Conservation (phyloP, 2,113 vertebrate species). For the Grammomys dolichurus region DNA sequence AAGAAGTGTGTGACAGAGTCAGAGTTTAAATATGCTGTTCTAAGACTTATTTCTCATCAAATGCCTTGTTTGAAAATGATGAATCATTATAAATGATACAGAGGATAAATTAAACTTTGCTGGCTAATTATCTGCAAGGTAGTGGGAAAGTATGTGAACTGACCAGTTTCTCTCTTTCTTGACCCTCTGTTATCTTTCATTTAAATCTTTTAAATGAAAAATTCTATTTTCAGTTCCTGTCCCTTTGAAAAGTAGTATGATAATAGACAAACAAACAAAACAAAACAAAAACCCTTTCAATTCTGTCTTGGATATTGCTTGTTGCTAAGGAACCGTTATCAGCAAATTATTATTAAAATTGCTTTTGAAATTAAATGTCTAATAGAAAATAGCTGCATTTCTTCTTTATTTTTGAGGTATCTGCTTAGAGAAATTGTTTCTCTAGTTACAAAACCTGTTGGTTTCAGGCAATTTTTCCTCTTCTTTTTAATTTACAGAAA, state of each 20-base stretch:
- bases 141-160: background rate
- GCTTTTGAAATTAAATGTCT: conserved; percentile 22
- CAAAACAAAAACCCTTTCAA: background rate
- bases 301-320: conserved; percentile 58
- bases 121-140: background rate
- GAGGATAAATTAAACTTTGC: background rate
- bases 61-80: background rate
- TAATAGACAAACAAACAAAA: background rate
- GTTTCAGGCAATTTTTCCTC: background rate
- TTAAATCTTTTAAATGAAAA: conserved; percentile 22
- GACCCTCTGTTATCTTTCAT: background rate
- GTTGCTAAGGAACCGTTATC: conserved; percentile 63
- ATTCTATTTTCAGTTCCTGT: background rate
- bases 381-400: background rate
- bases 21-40: no score
- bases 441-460: conserved; percentile 9
- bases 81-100: background rate
- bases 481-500: background rate
- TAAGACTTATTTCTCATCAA: background rate
- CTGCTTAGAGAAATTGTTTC: background rate
- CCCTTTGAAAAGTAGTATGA: conserved; percentile 38
- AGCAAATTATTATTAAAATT: conserved; percentile 45
- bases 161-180: background rate
- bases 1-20: background rate
- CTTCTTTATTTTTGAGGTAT: background rate